Evolutionary conservation across 2,888 invertebrate species (phyloP).

Genomic region (Xylophagus ater): DNA sequence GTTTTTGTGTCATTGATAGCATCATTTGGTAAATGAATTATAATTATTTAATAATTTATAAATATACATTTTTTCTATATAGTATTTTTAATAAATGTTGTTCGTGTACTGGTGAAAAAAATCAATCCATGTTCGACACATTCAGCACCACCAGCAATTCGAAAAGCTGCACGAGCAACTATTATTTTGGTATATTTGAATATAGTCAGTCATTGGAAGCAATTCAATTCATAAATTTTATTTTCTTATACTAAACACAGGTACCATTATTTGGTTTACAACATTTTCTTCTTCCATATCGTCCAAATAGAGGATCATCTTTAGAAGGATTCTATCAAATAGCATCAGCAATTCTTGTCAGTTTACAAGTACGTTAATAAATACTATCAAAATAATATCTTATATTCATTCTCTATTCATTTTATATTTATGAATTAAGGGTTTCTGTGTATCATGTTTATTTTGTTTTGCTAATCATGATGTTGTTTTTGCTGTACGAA

Average conservation of each 20-base stretch:
- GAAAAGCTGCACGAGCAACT: conserved; percentile 58
- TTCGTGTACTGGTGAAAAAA: conserved; percentile 52
- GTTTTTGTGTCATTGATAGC: conserved; percentile 48
- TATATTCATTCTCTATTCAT: conserved; percentile 19
- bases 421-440: conserved; percentile 40
- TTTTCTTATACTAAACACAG: conserved; percentile 24
- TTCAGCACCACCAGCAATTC: conserved; percentile 46
- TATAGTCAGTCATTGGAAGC: not conserved
- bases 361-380: conserved; percentile 49
- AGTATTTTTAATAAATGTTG: conserved; percentile 57
- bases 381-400: conserved; percentile 5
- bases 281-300: conserved; percentile 56
- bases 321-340: conserved; percentile 53
- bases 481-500: conserved; percentile 46
- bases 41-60: conserved; percentile 13
- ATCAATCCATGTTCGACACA: conserved; percentile 51
- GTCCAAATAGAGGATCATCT: conserved; percentile 46
- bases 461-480: conserved; percentile 70
- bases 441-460: conserved; percentile 56
- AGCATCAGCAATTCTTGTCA: conserved; percentile 53
- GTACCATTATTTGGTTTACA: conserved; percentile 67
- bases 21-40: conserved; percentile 43
- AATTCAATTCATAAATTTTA: not conserved
- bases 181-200: conserved; percentile 47
- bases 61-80: conserved; percentile 22